Base-by-base conservation (phyloP, 1,140 invertebrate genomes). In the Chironomus striatipennis region DNA sequence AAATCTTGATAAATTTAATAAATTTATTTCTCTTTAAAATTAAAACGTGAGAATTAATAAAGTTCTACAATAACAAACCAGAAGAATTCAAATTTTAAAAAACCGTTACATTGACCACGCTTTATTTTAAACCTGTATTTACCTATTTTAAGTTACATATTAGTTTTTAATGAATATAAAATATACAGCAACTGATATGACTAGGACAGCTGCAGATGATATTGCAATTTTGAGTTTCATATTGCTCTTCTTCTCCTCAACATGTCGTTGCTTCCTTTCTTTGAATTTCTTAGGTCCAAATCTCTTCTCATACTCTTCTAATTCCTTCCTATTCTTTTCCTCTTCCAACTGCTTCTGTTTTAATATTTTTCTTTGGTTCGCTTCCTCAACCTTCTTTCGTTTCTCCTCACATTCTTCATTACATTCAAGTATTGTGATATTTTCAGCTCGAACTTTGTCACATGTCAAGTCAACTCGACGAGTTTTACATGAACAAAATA, bases 391-490 rank as follows among this genome's bases (percentile, higher is more conserved):
- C 57, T 87, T 83, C 47, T 82, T 85, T 9, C 84, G 80, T 76
- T 84, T 79, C 73, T 84, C 81, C 8, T 84, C 84, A 80, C 91
- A 93, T 5, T 83, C 78, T 2, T 85, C 84, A 78, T 93, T 89
- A 78, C 91, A 93, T 1, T 80, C 76, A 7, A 92, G 80, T 2
- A 77, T 77, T 0, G 84, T 83, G 1, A 70, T 70, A 77, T 86
- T 80, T 10, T 86, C 84, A 21, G 81, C 81, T 7, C 85, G 84
- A 12, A 91, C 85, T 64, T 83, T 78, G 70, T 87, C 87, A 79
- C 95, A 97, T 0, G 87, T 81, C 74, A 91, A 85, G 74, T 95
- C 92, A 4, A 91, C 84, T 75, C 92, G 87, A 75, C 90, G 89
- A 77, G 77, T 77, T 73, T 80, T 82, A 78, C 95, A 98, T 70